These are phyloP conservation scores for Hypselothyrea guttata DNA, from an alignment of 2,888 invertebrate species.

Conservation along the genomic window DNA sequence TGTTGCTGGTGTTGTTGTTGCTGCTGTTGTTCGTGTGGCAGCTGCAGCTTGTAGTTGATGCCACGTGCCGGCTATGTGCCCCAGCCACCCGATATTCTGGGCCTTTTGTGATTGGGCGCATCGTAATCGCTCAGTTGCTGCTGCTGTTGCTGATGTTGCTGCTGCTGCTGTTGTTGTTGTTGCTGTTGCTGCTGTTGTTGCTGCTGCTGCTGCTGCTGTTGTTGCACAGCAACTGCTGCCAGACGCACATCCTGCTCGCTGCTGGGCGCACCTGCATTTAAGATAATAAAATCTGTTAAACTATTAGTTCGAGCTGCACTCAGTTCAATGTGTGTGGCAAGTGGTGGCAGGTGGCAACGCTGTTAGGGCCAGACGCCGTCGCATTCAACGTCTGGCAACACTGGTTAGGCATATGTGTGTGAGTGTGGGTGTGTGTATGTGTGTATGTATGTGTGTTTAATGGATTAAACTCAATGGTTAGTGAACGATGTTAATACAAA, in stretches of 20 bases:
- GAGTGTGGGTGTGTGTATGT: slow-evolving; percentile 25
- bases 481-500: slow-evolving; percentile 23
- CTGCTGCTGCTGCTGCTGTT: slow-evolving; percentile 71
- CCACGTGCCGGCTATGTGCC: slow-evolving; percentile 88
- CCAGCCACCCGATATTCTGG: slow-evolving; percentile 95
- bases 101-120: slow-evolving; percentile 87
- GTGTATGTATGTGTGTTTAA: slow-evolving; percentile 25
- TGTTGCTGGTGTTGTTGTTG: slow-evolving; percentile 55
- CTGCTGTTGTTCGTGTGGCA: slow-evolving; percentile 29
- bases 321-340: slow-evolving; percentile 61
- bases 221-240: slow-evolving; percentile 76
- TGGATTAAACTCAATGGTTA: slow-evolving; percentile 28
- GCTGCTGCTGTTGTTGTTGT: slow-evolving; percentile 77
- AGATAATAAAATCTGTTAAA: slow-evolving; percentile 82
- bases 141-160: slow-evolving; percentile 73
- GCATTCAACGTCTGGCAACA: slow-evolving; percentile 57
- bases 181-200: slow-evolving; percentile 78
- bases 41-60: slow-evolving; percentile 43
- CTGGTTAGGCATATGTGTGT: slow-evolving; percentile 18
- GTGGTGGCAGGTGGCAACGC: slow-evolving; percentile 1
- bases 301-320: slow-evolving; percentile 75
- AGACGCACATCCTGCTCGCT: slow-evolving; percentile 86
- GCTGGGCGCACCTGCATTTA: slow-evolving; percentile 89
- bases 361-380: slow-evolving; percentile 43
- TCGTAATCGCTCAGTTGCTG: slow-evolving; percentile 85